Base-by-base conservation (phyloP, 2,113 vertebrate species). In the Onychostruthus taczanowskii region DNA sequence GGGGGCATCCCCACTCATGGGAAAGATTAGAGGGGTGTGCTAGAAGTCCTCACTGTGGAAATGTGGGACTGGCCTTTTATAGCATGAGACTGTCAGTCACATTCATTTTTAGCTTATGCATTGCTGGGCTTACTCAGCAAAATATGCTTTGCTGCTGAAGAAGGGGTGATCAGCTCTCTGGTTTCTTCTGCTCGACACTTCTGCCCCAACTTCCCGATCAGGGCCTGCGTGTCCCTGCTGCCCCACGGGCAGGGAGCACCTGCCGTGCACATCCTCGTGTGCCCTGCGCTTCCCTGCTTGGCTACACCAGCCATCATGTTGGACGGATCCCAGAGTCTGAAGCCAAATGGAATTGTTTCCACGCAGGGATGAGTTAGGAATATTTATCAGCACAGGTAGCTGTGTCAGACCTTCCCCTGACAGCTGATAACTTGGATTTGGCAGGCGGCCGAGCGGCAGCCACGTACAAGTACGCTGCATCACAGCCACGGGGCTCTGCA, bases 201-300 rank as follows among this genome's bases (percentile, higher is more conserved):
- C 31, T 6, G 11, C 13, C 44, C 62, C 26, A 49, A 50, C 21
- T 44, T 68, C 72, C 11, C 10, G 9, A 31, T 14, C 44, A 59
- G 27, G 27, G 21, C 13, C 21, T 37, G 83, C 44, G 68, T 37
- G 50, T 31, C 26, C 62, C 37, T 76, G 72, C 44, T 59, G 72
- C 44, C 59, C 37, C 52, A 31, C 31, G 3, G 52, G 33, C 30
- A n/a, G 35, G 72, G 72, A 67, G 11, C 21, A 37, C 37, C 37
- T 50, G 44, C 27, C 2, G 0, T 17, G 10, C 16, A 21, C 12
- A 26, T 44, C 17, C 72, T 35, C 4, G 1, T 31, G 37, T 12
- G 30, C 24, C 28, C 53, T 59, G 35, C 28, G 28, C 66, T 18
- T 69, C 49, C 53, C 43, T 58, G 50, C 66, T 61, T 19, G 35